Evolutionary conservation across 2,113 vertebrate genomes (phyloP), one percentile per base, ranked within the genome.

Genomic region (Podocnemis expansa): DNA sequence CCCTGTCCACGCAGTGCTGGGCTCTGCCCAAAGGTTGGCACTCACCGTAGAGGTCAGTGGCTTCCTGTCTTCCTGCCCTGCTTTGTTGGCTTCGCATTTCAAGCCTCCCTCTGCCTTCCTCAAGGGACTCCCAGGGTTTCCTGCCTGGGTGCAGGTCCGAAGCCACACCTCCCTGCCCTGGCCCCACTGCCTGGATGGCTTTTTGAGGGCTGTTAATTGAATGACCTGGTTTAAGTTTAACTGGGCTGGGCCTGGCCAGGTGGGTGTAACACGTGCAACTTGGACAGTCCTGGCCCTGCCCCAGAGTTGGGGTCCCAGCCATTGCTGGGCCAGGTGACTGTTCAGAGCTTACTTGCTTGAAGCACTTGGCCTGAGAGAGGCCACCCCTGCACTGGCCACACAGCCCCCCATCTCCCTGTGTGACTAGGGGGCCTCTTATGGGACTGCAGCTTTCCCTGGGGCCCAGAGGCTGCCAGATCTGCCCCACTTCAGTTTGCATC

Each of bases 191-290:
- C 91, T 34, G 25, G 67, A 27, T 24, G 58, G 55, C 67, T 17
- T 34, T n/a, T 78, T 9, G 43, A n/a, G 38, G 54, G 63, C 16
- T 76, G 31, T 94, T 96, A 92, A 96, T 94, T 96, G 94, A 97
- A 96, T 73, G 90, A 95, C 5, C 90, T 4, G 41, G 87, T 60
- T 92, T 2, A 27, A 94, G 96, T 96, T 95, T 96, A 96, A 96
- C 93, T 88, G 89, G 34, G 92, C 94, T 29, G 14, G 58, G 58
- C 58, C 31, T 16, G 29, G 58, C 31, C 1, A 88, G 83, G 70
- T 25, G 70, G 63, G n/a, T n/a, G n/a, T 43, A 47, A n/a, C 1
- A 0, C 0, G 2, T 27, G 1, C 2, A 21, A 21, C 54, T 79
- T 6, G 0, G 14, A 10, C 25, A 58, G 47, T 58, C 84, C 80